These are phyloP conservation scores for Odocoileus hemionus DNA, from an alignment of 2,113 vertebrate species.

Conservation along the genomic window DNA sequence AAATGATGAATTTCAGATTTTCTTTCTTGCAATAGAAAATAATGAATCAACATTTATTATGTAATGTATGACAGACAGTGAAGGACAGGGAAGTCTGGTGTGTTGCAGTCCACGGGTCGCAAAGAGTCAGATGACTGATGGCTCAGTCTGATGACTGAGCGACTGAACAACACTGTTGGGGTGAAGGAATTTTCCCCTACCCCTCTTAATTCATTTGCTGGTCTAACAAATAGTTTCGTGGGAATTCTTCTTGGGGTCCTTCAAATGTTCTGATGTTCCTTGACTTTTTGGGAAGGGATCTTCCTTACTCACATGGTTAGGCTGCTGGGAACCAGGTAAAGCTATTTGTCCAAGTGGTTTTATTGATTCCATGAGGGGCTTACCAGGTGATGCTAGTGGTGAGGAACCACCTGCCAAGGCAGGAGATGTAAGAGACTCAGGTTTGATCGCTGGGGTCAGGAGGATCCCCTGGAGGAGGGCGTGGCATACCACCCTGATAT, in stretches of 20 bases:
- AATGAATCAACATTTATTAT: neutral
- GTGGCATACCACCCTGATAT: neutral
- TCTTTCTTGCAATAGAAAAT: neutral
- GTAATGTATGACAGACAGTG: neutral
- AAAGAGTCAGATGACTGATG: neutral
- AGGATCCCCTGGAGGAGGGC: neutral
- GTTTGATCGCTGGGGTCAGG: rapidly evolving
- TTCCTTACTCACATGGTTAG: neutral
- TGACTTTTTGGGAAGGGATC: neutral
- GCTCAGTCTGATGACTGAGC: neutral
- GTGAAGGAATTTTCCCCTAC: neutral
- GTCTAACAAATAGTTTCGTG: neutral
- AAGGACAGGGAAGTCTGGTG: neutral
- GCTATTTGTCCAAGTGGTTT: neutral
- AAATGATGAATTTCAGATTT: neutral
- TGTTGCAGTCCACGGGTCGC: neutral
- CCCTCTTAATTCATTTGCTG: neutral
- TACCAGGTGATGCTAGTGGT: neutral
- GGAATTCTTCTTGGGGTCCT: neutral
- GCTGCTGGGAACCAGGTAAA: neutral
- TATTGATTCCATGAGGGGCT: neutral
- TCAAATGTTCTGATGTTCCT: neutral
- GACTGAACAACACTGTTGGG: neutral
- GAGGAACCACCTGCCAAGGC: neutral
- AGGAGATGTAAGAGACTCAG: neutral